These are phyloP conservation scores for Miniopterus natalensis DNA, from an alignment of 2,113 vertebrate genomes.

Conservation along the genomic window DNA sequence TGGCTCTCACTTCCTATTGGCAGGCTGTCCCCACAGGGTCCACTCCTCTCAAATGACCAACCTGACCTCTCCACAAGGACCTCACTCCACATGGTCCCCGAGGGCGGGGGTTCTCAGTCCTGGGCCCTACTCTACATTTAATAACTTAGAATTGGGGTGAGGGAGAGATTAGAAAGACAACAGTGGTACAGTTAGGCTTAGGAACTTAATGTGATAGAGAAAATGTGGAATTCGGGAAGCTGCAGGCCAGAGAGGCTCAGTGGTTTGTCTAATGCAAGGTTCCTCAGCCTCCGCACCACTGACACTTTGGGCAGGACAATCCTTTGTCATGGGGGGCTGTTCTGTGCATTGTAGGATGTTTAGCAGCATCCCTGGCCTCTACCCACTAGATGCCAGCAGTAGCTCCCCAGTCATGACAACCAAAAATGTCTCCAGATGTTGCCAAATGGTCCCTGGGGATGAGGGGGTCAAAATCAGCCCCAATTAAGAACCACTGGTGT, in stretches of 20 bases:
- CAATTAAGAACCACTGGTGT: not conserved
- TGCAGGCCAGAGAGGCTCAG: not conserved
- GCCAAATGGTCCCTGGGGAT: not conserved
- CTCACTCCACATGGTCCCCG: not conserved
- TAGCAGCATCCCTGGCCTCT: not conserved
- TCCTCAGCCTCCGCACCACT: not conserved
- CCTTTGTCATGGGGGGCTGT: not conserved
- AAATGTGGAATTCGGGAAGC: not conserved
- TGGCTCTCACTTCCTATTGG: not conserved
- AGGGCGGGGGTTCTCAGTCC: not conserved
- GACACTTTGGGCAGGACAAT: not conserved
- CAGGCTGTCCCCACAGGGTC: not conserved
- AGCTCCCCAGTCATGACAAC: not conserved
- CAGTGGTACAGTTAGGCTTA: not conserved
- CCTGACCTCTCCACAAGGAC: not conserved
- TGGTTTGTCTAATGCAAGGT: not conserved
- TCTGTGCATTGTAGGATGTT: not conserved
- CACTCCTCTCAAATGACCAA: not conserved
- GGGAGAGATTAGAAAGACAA: not conserved
- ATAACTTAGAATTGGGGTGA: not conserved
- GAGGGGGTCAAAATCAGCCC: not conserved
- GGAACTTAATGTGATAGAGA: not conserved
- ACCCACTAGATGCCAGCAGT: not conserved
- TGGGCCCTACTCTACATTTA: not conserved
- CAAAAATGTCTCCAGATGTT: constrained; percentile 3